phyloP scores from a whole-genome alignment of 1,140 invertebrate genomes.

The Aphis gossypii region DNA sequence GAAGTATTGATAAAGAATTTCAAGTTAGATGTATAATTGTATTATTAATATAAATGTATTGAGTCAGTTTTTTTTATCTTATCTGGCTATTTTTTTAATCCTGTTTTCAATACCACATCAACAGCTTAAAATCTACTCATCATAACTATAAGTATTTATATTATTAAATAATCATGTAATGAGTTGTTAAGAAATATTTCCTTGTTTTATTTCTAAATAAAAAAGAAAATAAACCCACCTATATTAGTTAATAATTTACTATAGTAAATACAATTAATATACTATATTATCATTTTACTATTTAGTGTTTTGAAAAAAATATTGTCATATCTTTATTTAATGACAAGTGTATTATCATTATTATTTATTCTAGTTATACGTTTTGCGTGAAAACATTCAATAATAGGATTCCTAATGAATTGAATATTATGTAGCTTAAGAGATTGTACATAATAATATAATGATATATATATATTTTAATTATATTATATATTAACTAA shows the following conservation, averaged over 20 bases:
- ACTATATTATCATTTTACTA: neutral
- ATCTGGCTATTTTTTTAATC: neutral
- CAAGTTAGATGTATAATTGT: neutral
- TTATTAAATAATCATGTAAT: neutral
- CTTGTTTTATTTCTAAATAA: neutral
- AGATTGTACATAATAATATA: neutral
- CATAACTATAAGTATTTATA: no score
- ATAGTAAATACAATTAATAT: neutral
- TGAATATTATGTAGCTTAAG: neutral
- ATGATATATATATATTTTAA: neutral
- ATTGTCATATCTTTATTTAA: neutral
- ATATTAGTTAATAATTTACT: neutral
- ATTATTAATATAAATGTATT: neutral
- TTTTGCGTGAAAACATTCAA: neutral
- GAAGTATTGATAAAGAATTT: neutral
- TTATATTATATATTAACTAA: neutral
- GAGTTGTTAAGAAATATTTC: neutral
- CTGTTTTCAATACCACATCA: neutral
- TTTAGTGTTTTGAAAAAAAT: neutral
- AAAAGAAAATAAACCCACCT: neutral
- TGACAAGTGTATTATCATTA: neutral
- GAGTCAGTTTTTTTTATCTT: neutral
- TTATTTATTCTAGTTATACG: neutral
- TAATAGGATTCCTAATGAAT: neutral
- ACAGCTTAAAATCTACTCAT: neutral